A percentile compares a stretch with the other conserved stretches of the same genome.
Evolutionary conservation across 2,797 vertebrate species (phyloP).

Genomic region (Amblyraja radiata): DNA sequence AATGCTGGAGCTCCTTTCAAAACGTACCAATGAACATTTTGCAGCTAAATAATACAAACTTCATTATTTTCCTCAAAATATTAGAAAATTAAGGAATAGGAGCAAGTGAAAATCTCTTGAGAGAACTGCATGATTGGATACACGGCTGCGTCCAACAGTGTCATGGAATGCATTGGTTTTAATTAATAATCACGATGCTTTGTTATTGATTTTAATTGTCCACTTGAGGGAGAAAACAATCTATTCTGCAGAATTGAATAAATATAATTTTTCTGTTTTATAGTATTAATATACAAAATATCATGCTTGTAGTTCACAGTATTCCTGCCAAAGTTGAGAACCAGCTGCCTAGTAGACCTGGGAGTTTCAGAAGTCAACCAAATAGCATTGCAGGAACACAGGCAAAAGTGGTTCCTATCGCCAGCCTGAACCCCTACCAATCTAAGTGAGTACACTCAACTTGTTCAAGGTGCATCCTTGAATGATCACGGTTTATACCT

Average conservation of each 20-base stretch:
- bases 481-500: neutral
- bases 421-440: constrained; percentile 92
- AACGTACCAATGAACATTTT: neutral
- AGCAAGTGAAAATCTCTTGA: neutral
- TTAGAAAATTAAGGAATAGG: neutral
- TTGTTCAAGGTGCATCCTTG: neutral
- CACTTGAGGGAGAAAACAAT: neutral
- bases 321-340: constrained; percentile 52
- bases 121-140: neutral
- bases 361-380: constrained; percentile 48
- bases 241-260: neutral
- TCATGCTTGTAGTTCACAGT: constrained; percentile 47
- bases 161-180: neutral
- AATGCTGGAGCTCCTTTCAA: neutral
- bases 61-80: no score
- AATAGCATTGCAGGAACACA: constrained; percentile 70
- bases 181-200: neutral
- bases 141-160: neutral
- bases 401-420: constrained; percentile 84
- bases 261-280: constrained; percentile 32
- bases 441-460: constrained; percentile 75
- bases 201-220: neutral
- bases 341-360: constrained; percentile 63
- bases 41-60: neutral
- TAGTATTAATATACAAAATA: constrained; percentile 39